Evolutionary conservation across 1,140 invertebrate species (phyloP).

Genomic region (Homalodisca vitripennis): DNA sequence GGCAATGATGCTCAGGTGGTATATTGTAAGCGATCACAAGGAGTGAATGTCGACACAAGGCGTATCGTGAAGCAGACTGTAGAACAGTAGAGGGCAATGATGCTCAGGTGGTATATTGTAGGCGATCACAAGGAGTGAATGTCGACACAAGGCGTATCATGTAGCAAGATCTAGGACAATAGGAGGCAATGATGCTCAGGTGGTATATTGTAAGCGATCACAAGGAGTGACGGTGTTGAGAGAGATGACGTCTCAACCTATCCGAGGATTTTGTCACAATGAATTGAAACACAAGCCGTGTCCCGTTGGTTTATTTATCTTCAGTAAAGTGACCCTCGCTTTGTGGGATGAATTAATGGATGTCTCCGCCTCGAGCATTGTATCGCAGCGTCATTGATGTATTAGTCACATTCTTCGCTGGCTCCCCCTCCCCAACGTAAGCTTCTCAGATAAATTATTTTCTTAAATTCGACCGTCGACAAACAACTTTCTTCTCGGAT

Average conservation of each 20-base stretch:
- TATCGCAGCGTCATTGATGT: constrained; percentile 24
- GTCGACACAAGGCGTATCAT: too few species aligned
- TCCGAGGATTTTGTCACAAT: background rate
- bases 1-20: too few species aligned
- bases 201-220: too few species aligned
- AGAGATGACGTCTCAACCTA: background rate
- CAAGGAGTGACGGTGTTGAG: background rate
- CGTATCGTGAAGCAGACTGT: too few species aligned
- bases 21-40: too few species aligned
- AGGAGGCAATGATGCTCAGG: too few species aligned
- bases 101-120: too few species aligned
- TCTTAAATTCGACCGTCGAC: constrained; percentile 20
- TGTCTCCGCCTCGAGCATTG: constrained; percentile 20
- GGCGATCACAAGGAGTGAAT: too few species aligned
- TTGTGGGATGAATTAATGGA: constrained; percentile 26
- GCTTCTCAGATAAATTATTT: constrained; percentile 15
- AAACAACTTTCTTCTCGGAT: constrained; percentile 22
- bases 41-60: too few species aligned
- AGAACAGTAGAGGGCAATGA: too few species aligned
- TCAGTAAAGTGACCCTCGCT: constrained; percentile 16
- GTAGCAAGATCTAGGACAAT: too few species aligned
- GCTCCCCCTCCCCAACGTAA: background rate
- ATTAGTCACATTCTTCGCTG: constrained; percentile 23
- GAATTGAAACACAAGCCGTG: constrained; percentile 15
- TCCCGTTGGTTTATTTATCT: constrained; percentile 21